Conservation (phyloP, 2,797 vertebrate species). For the Echeneis naucrates region DNA sequence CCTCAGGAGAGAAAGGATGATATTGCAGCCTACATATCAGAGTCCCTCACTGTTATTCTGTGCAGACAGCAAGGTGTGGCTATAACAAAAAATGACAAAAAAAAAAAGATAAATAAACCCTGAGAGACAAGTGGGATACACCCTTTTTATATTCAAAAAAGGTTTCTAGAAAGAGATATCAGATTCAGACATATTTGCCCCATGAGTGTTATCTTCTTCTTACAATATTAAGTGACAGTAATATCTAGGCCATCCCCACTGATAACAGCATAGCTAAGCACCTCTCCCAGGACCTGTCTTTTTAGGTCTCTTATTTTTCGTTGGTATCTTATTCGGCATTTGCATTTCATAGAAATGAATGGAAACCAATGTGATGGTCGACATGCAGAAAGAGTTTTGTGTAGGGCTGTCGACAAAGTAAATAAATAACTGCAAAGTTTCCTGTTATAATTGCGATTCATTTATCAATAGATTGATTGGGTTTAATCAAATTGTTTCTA, state of each 20-base stretch:
- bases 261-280: slow-evolving; percentile 37
- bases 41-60: slow-evolving; percentile 39
- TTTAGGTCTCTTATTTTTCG: slow-evolving; percentile 29
- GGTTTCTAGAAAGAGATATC: slow-evolving; percentile 47
- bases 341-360: slow-evolving; percentile 23
- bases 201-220: slow-evolving; percentile 32
- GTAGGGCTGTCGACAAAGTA: no score
- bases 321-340: slow-evolving; percentile 27
- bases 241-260: slow-evolving; percentile 50
- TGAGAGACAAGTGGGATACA: slow-evolving; percentile 55
- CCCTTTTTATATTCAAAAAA: slow-evolving; percentile 62
- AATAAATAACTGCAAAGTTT: no score
- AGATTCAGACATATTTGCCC: slow-evolving; percentile 56
- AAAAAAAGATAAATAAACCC: no score
- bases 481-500: no score
- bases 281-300: slow-evolving; percentile 33
- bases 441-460: no score
- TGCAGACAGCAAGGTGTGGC: slow-evolving; percentile 34
- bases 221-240: slow-evolving; percentile 33
- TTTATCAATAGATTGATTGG: no score
- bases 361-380: slow-evolving; percentile 8
- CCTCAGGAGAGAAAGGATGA: slow-evolving; percentile 53
- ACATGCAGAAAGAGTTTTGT: not conserved
- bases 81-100: slow-evolving; percentile 26
- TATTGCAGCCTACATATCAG: slow-evolving; percentile 62